Evolutionary conservation across 2,113 vertebrate species (phyloP).

Genomic region (Ornithorhynchus anatinus): DNA sequence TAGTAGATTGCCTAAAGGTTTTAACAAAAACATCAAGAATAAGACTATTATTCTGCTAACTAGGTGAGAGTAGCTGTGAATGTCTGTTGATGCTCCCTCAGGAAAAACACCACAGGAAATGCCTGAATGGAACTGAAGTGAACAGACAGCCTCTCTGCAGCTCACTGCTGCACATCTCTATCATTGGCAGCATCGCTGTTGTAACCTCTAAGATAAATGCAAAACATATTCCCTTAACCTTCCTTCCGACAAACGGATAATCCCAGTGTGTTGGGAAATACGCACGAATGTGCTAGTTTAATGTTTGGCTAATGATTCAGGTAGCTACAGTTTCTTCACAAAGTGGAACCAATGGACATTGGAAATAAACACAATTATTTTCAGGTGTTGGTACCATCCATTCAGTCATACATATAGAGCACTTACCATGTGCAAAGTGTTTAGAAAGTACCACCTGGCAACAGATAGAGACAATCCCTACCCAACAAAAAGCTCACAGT

Average conservation of each 20-base stretch:
- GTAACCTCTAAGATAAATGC: background rate
- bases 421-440: too few relatives aligned
- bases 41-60: background rate
- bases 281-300: constrained; percentile 15
- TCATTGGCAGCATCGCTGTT: background rate
- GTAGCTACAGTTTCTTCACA: background rate
- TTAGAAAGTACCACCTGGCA: too few relatives aligned
- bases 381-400: too few relatives aligned
- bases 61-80: background rate
- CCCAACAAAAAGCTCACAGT: too few relatives aligned
- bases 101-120: background rate
- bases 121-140: background rate
- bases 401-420: too few relatives aligned
- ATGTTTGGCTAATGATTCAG: background rate
- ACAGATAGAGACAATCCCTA: too few relatives aligned
- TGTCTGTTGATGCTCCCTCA: background rate
- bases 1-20: background rate
- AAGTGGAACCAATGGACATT: constrained; percentile 1
- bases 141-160: background rate
- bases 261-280: background rate
- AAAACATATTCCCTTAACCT: background rate
- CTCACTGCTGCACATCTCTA: background rate
- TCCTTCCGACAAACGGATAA: background rate
- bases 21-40: background rate
- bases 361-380: too few relatives aligned